phyloP scores from a whole-genome alignment of 1,140 invertebrate species.

The Thaumatotibia leucotreta region DNA sequence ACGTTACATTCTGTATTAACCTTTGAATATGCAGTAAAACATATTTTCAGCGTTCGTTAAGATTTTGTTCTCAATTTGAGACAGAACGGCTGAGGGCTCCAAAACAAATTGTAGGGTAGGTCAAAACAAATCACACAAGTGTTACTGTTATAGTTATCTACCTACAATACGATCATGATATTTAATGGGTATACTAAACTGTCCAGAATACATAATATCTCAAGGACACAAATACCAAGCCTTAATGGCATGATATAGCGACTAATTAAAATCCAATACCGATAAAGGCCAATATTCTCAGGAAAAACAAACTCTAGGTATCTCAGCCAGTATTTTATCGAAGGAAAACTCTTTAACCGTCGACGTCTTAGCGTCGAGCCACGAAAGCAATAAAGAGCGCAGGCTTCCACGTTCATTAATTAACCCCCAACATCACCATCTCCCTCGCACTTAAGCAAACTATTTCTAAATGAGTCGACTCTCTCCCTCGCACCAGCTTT shows the following conservation, averaged over 20 bases:
- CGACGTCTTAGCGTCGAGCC: conserved; percentile 74
- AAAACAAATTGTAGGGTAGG: no score
- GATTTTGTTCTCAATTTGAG: no score
- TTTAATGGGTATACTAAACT: no score
- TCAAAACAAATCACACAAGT: no score
- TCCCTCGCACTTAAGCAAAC: conserved; percentile 51
- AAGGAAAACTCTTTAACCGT: conserved; percentile 71
- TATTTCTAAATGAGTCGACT: conserved; percentile 71
- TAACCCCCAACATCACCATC: conserved; percentile 65
- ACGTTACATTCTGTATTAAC: no score
- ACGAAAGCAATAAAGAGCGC: conserved; percentile 77
- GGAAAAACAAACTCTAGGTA: conserved; percentile 57
- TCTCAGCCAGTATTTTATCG: conserved; percentile 56
- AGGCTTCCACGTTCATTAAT: conserved; percentile 78
- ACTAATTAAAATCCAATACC: neutral
- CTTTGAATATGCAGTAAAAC: no score
- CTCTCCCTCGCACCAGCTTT: conserved; percentile 72
- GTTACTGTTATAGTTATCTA: no score
- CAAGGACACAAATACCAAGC: neutral
- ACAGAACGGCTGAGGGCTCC: no score
- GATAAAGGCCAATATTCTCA: conserved; percentile 12
- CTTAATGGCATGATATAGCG: neutral
- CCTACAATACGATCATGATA: no score
- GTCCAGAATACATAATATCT: no score
- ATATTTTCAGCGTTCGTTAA: no score